Conservation (phyloP, 2,888 invertebrate genomes). For the Oligia fasciuncula region DNA sequence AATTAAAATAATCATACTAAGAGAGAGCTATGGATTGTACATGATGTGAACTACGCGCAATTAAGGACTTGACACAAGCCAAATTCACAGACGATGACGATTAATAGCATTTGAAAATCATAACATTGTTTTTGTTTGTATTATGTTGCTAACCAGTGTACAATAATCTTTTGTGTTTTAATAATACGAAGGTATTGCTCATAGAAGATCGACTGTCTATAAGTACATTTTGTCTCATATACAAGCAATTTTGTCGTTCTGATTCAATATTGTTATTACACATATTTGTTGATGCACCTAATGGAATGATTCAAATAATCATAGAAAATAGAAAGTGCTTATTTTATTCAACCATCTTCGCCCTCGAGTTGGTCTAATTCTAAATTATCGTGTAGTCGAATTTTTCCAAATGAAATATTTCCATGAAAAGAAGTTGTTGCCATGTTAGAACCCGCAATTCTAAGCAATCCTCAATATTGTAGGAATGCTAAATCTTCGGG, state of each 20-base stretch:
- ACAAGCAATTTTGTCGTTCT: neutral
- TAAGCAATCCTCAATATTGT: neutral
- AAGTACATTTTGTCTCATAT: neutral
- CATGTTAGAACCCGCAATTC: neutral
- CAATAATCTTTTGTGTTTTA: neutral
- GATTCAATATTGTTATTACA: neutral
- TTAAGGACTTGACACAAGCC: neutral
- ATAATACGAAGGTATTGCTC: neutral
- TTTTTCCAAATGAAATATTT: neutral
- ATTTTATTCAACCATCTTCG: neutral
- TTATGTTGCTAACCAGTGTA: neutral
- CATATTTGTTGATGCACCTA: neutral
- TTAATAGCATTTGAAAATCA: neutral
- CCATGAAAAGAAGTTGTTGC: too few species aligned
- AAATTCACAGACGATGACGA: neutral
- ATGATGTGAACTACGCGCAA: too few species aligned
- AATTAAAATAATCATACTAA: neutral
- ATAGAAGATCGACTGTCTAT: neutral
- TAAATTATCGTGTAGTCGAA: neutral
- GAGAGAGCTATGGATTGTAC: neutral
- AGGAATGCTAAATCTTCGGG: neutral
- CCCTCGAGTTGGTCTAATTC: neutral
- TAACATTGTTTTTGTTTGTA: neutral
- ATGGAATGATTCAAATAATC: neutral
- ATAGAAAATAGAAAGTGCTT: neutral